Evolutionary conservation across 2,888 invertebrate species (phyloP).

Genomic region (Alloscopus bannaensis): DNA sequence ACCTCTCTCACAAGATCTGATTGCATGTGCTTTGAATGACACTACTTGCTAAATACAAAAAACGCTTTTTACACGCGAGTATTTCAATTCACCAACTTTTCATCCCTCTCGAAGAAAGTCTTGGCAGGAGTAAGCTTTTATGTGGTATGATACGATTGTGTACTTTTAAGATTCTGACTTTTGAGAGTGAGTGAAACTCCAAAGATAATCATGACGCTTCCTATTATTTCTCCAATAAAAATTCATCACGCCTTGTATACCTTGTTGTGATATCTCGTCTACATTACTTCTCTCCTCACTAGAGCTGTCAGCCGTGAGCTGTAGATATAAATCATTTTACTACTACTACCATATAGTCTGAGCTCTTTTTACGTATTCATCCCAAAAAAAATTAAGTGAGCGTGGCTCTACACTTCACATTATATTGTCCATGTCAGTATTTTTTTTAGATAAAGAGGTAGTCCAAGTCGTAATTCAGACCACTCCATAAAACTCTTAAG

Average conservation of each 20-base stretch:
- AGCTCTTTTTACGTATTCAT: too few relatives aligned
- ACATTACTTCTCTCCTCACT: conserved; percentile 12
- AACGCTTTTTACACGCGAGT: too few relatives aligned
- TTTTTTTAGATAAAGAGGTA: conserved; percentile 24
- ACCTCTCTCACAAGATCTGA: too few relatives aligned
- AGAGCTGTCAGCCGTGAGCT: conserved; percentile 36
- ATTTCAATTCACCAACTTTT: too few relatives aligned
- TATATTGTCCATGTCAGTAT: too few relatives aligned
- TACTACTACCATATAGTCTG: conserved; percentile 43
- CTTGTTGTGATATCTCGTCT: conserved; percentile 16
- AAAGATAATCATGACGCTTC: conserved; percentile 44
- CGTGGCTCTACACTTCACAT: too few relatives aligned
- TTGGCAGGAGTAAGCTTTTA: too few relatives aligned
- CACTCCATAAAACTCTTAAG: conserved; percentile 27
- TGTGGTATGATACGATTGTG: background rate
- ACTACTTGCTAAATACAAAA: conserved; percentile 2
- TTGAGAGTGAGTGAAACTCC: conserved; percentile 20
- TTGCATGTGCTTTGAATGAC: too few relatives aligned
- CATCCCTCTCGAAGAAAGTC: too few relatives aligned
- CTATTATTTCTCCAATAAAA: conserved; percentile 47
- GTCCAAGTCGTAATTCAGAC: conserved; percentile 47
- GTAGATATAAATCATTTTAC: conserved; percentile 49
- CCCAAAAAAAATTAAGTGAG: too few relatives aligned
- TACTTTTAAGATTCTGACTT: too few relatives aligned
- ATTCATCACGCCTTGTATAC: conserved; percentile 12